Evolutionary conservation across 2,113 vertebrate species (phyloP).

Genomic region (Pollachius pollachius): DNA sequence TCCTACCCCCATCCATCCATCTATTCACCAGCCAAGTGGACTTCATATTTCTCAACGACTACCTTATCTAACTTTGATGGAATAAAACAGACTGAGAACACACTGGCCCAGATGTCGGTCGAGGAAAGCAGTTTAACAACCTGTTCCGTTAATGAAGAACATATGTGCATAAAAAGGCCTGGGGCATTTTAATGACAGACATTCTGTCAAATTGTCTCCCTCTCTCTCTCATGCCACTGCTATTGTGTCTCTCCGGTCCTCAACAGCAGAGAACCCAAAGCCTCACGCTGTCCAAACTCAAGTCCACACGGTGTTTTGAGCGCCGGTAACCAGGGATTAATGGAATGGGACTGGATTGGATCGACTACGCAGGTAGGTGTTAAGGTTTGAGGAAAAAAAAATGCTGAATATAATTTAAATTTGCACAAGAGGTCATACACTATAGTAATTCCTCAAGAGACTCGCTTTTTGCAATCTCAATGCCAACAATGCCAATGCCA

Average conservation of each 20-base stretch:
- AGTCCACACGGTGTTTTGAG: too few relatives aligned
- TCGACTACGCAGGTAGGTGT: background rate
- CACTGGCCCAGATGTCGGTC: too few relatives aligned
- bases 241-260: background rate
- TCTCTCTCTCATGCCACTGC: background rate
- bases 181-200: constrained; percentile 62
- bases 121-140: too few relatives aligned
- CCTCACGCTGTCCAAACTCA: too few relatives aligned
- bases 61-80: too few relatives aligned
- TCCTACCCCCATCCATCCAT: too few relatives aligned
- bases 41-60: too few relatives aligned
- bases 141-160: constrained; percentile 62
- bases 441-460: background rate
- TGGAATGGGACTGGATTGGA: constrained; percentile 7
- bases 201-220: constrained; percentile 44
- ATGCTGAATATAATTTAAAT: constrained; percentile 9
- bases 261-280: too few relatives aligned
- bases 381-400: background rate
- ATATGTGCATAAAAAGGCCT: constrained; percentile 53
- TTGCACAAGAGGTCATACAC: background rate
- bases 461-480: background rate
- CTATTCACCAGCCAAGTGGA: too few relatives aligned
- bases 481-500: background rate
- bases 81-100: too few relatives aligned
- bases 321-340: background rate